phyloP scores from a whole-genome alignment of 2,797 vertebrate genomes.

The Spondyliosoma cantharus region DNA sequence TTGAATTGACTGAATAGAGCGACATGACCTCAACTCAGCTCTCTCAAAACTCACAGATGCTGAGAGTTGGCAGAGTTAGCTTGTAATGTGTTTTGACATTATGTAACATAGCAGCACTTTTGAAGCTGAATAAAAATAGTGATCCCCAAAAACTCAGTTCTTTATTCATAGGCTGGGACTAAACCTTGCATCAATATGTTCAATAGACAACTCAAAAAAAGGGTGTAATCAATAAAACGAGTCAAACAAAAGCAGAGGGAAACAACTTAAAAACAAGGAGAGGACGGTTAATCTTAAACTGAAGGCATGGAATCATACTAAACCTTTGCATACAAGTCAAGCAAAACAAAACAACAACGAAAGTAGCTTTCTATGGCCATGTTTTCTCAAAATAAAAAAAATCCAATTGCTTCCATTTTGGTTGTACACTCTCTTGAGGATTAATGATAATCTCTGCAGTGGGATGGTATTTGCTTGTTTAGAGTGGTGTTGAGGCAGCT shows the following conservation, averaged over 20 bases:
- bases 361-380: constrained; percentile 70
- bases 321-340: constrained; percentile 62
- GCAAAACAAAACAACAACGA: constrained; percentile 45
- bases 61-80: constrained; percentile 6
- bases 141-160: constrained; percentile 37
- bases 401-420: constrained; percentile 59
- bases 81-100: constrained; percentile 28
- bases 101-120: constrained; percentile 24
- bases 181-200: constrained; percentile 23
- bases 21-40: constrained; percentile 21
- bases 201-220: constrained; percentile 46
- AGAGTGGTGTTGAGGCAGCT: constrained; percentile 48
- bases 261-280: constrained; percentile 55
- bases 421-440: constrained; percentile 45
- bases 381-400: constrained; percentile 59
- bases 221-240: constrained; percentile 57
- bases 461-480: constrained; percentile 15
- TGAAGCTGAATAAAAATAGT: constrained; percentile 12
- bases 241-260: constrained; percentile 50
- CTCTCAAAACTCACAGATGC: background rate
- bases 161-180: background rate
- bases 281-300: constrained; percentile 40
- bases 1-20: constrained; percentile 26
- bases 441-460: constrained; percentile 35
- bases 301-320: constrained; percentile 45